A percentile compares a stretch with the other conserved stretches of the same genome.
phyloP scores from a whole-genome alignment of 2,797 vertebrate genomes.

The Echeneis naucrates region DNA sequence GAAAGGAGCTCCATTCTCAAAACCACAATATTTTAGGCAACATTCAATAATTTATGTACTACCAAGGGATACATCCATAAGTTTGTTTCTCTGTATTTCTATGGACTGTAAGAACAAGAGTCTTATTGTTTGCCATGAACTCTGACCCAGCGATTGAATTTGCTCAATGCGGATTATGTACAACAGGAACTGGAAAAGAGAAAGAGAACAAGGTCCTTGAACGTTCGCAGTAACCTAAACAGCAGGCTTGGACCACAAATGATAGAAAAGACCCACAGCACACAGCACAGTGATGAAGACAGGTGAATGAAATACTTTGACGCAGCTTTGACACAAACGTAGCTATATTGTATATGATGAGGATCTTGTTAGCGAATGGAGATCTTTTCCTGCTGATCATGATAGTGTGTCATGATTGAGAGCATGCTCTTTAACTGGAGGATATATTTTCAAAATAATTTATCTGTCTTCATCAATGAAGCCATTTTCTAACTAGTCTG shows the following conservation, averaged over 20 bases:
- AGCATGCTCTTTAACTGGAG: constrained; percentile 52
- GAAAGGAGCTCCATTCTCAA: constrained; percentile 61
- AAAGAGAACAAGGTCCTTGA: constrained; percentile 5
- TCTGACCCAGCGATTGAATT: constrained; percentile 2
- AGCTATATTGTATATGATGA: constrained; percentile 37
- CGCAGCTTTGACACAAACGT: constrained; percentile 56
- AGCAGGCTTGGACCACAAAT: neutral
- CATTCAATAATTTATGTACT: neutral
- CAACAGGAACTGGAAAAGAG: constrained; percentile 12
- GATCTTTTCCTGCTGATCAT: constrained; percentile 55
- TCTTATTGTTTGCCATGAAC: neutral
- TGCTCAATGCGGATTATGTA: neutral
- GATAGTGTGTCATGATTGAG: constrained; percentile 65
- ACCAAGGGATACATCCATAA: neutral
- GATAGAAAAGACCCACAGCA: constrained; percentile 18
- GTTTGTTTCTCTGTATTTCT: constrained; percentile 10
- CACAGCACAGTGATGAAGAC: constrained; percentile 25
- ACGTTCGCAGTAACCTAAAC: neutral
- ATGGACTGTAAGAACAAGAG: neutral
- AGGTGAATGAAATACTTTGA: constrained; percentile 25
- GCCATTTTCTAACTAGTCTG: neutral
- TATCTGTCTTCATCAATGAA: neutral
- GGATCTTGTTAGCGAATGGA: constrained; percentile 30
- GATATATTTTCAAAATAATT: constrained; percentile 41
- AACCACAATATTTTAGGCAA: constrained; percentile 4